These are phyloP conservation scores for Gila robusta DNA, from an alignment of 2,797 vertebrate genomes.

Conservation along the genomic window DNA sequence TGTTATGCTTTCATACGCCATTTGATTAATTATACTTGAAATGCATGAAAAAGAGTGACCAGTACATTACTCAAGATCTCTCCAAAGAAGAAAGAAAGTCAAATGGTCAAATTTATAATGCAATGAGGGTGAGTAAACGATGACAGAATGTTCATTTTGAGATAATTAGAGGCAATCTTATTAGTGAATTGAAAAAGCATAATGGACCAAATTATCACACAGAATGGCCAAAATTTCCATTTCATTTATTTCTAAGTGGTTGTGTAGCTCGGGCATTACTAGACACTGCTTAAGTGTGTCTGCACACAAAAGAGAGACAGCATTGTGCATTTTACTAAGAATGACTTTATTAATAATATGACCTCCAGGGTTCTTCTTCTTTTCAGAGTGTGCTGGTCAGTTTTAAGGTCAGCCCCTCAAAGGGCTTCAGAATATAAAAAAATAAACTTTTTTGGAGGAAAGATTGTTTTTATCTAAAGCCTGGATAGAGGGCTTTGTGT, in stretches of 20 bases:
- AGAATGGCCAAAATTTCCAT: background rate
- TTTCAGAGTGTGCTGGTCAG: slow-evolving; percentile 51
- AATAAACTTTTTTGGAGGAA: slow-evolving; percentile 41
- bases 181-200: slow-evolving; percentile 11
- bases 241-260: slow-evolving; percentile 9
- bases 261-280: slow-evolving; percentile 1
- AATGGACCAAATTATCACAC: background rate
- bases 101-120: background rate
- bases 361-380: slow-evolving; percentile 40
- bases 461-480: slow-evolving; percentile 52
- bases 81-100: background rate
- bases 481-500: slow-evolving; percentile 8
- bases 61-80: background rate
- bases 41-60: background rate
- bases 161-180: background rate
- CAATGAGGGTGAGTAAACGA: background rate
- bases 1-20: background rate
- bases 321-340: slow-evolving; percentile 29
- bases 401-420: slow-evolving; percentile 62
- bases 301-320: slow-evolving; percentile 11
- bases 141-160: background rate
- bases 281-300: background rate
- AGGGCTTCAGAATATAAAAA: slow-evolving; percentile 45
- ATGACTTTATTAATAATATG: slow-evolving; percentile 47
- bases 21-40: background rate